Conservation (phyloP, 2,797 vertebrate genomes). For the Falco biarmicus region DNA sequence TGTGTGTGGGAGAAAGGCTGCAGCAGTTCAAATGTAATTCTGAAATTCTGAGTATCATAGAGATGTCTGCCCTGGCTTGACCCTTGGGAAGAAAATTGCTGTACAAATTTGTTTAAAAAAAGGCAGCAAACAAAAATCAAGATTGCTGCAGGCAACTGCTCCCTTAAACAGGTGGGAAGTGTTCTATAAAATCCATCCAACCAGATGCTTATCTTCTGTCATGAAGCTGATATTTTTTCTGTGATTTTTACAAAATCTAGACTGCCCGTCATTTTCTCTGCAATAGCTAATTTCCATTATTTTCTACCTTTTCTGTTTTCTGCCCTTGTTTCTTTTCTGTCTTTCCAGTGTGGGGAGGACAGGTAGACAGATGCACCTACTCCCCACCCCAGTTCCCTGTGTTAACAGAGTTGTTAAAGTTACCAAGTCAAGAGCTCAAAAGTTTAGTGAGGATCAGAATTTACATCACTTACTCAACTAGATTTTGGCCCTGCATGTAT, state of each 20-base stretch:
- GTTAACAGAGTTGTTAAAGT: not conserved
- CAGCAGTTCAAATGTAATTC: not conserved
- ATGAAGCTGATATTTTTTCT: not conserved
- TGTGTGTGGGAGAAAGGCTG: not conserved
- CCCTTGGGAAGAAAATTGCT: not conserved
- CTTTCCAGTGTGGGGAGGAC: not conserved
- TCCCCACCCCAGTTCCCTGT: not conserved
- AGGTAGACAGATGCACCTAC: not conserved
- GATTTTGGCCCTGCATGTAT: not conserved
- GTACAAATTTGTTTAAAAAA: not conserved
- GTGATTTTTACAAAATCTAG: not conserved
- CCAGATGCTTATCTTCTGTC: not conserved
- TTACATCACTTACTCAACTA: not conserved
- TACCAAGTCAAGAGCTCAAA: not conserved
- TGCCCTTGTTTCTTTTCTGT: not conserved
- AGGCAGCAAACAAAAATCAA: accelerated
- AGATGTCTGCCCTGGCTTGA: not conserved
- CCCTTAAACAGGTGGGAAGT: not conserved
- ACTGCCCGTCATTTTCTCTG: not conserved
- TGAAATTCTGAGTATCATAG: not conserved
- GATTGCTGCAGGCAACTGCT: not conserved
- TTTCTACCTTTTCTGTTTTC: not conserved
- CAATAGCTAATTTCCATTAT: not conserved
- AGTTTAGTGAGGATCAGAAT: not conserved
- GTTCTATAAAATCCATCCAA: not conserved